Evolutionary conservation across 1,140 invertebrate genomes (phyloP).

Genomic region (Sycobia sp.): DNA sequence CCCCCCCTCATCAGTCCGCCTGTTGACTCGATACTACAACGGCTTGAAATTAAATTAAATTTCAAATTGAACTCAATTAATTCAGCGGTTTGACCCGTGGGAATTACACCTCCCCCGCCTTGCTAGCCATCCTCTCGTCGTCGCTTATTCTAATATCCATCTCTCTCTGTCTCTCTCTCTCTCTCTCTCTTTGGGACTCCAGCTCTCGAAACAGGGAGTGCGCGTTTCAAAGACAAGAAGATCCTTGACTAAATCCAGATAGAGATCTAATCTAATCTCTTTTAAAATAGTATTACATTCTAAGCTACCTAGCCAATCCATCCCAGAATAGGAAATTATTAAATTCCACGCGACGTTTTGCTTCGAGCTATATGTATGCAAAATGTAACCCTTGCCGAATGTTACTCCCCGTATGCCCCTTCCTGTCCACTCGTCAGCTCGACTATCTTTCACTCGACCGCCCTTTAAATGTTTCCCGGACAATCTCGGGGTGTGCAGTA

Average conservation of each 20-base stretch:
- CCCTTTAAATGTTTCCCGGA: slow-evolving; percentile 12
- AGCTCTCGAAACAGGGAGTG: no score
- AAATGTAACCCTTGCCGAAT: no score
- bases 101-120: slow-evolving; percentile 29
- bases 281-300: slow-evolving; percentile 52
- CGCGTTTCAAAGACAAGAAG: slow-evolving; percentile 14
- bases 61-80: slow-evolving; percentile 57
- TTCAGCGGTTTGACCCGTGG: slow-evolving; percentile 48
- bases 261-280: slow-evolving; percentile 52
- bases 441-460: no score
- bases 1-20: no score
- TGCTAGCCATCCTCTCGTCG: slow-evolving; percentile 11
- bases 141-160: slow-evolving; percentile 23
- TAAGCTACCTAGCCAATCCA: slow-evolving; percentile 39
- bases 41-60: slow-evolving; percentile 52
- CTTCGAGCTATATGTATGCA: no score
- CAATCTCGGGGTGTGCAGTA: background rate
- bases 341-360: no score
- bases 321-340: slow-evolving; percentile 42
- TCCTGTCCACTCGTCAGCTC: no score
- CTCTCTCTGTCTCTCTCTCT: slow-evolving; percentile 28
- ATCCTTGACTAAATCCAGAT: slow-evolving; percentile 44
- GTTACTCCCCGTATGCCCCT: no score
- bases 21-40: no score
- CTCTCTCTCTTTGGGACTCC: no score